These are phyloP conservation scores for Venturia canescens DNA, from an alignment of 1,140 invertebrate genomes.

Conservation along the genomic window DNA sequence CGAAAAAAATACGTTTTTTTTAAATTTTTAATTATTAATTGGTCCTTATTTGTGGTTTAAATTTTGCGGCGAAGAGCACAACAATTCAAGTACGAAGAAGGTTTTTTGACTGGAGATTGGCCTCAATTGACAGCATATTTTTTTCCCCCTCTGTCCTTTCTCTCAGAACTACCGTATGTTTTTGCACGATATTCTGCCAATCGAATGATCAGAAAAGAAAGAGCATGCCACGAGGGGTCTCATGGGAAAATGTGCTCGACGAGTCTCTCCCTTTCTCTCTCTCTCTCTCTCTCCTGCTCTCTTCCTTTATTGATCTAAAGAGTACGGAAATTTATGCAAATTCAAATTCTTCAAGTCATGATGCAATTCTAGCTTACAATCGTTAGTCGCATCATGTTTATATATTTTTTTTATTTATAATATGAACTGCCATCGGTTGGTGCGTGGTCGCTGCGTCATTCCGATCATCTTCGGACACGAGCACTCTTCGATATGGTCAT, in stretches of 20 bases:
- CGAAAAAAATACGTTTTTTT: too few species aligned
- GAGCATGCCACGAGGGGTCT: not conserved
- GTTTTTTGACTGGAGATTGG: not conserved
- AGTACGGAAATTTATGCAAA: not conserved
- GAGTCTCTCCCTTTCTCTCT: conserved; percentile 17
- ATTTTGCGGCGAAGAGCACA: not conserved
- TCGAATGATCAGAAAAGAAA: conserved; percentile 20
- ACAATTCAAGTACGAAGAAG: conserved; percentile 3
- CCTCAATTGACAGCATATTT: conserved; percentile 15
- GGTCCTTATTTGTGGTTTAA: not conserved
- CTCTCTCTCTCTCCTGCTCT: conserved; percentile 2
- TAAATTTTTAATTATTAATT: not conserved
- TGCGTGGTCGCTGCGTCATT: too few species aligned
- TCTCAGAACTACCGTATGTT: not conserved
- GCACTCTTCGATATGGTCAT: too few species aligned
- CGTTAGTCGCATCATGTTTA: too few species aligned
- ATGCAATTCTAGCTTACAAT: not conserved
- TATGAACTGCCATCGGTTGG: too few species aligned
- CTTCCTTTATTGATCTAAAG: not conserved
- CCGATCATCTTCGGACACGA: too few species aligned
- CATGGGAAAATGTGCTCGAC: conserved; percentile 21
- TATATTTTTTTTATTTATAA: too few species aligned
- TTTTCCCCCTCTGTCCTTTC: conserved; percentile 4
- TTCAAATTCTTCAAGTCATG: too few species aligned
- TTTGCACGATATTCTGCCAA: conserved; percentile 19